Base-by-base conservation (phyloP, 2,797 vertebrate genomes). In the Chromobotia macracanthus region DNA sequence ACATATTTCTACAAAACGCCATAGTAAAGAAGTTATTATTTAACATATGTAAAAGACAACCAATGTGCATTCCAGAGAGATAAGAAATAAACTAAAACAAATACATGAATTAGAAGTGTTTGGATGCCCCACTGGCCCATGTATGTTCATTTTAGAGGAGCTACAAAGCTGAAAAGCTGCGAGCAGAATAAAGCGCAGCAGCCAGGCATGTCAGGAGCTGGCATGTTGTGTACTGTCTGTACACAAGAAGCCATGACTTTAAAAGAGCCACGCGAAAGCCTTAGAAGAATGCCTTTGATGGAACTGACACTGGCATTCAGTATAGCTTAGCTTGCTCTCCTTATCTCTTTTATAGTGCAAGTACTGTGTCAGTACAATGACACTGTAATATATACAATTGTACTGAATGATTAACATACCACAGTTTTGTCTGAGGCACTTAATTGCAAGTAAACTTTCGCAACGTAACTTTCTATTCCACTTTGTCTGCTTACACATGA, bases 151-250 rank as follows among this genome's bases (percentile, higher is more conserved):
- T 71, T 53, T 60, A 15, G 38, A 71, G 56, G 13, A 61, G 67
- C 46, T 70, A 6, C 15, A 53, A 38, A 78, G 25, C 46, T 13
- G 55, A 78, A 70, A 38, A 63, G n/a, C n/a, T n/a, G n/a, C n/a
- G n/a, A n/a, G n/a, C n/a, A n/a, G n/a, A n/a, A n/a, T n/a, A 70
- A 78, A 9, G 76, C 50, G 41, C n/a, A 13, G 41, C 28, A 71
- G 68, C 44, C 31, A 64, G 51, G 67, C 46, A 78, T 79, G 63
- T 64, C 76, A 64, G 53, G 16, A 72, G 46, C 76, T 63, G n/a
- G n/a, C n/a, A n/a, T n/a, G n/a, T n/a, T n/a, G n/a, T n/a, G n/a
- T n/a, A n/a, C 46, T 15, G 10, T n/a, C 25, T 28, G 75, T 66
- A 63, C 25, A 71, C 51, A 53, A 48, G 21, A 64, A 72, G 31